These are phyloP conservation scores for Callorhinus ursinus DNA, from an alignment of 2,113 vertebrate genomes.

Conservation along the genomic window DNA sequence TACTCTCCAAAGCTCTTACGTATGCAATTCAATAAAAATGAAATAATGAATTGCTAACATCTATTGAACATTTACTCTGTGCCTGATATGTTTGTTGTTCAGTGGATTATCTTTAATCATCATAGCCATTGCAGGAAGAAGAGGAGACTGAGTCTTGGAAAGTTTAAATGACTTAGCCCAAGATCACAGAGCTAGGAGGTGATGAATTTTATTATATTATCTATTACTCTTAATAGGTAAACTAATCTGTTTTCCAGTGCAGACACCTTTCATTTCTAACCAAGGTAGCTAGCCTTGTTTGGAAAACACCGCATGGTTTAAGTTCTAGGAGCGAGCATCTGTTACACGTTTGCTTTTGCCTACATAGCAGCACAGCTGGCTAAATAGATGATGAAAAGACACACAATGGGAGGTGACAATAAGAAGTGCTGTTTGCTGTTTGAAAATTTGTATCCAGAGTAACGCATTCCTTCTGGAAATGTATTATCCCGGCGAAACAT, in stretches of 20 bases:
- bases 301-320: not conserved
- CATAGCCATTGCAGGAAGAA: not conserved
- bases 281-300: not conserved
- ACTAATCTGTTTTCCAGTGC: not conserved
- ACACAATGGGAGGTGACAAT: conserved; percentile 3
- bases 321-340: conserved; percentile 19
- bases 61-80: not conserved
- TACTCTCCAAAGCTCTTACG: not conserved
- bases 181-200: not conserved
- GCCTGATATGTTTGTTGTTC: not conserved
- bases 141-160: not conserved
- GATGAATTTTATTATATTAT: not conserved
- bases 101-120: not conserved
- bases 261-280: not conserved
- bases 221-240: not conserved
- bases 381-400: conserved; percentile 22
- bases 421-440: conserved; percentile 31
- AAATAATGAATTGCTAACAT: not conserved
- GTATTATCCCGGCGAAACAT: not conserved
- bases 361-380: not conserved
- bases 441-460: not conserved
- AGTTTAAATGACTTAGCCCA: not conserved
- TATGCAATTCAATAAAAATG: not conserved
- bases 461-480: not conserved
- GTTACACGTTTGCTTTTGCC: not conserved